Conservation (phyloP, 2,113 vertebrate genomes). For the Sylvietta virens region DNA sequence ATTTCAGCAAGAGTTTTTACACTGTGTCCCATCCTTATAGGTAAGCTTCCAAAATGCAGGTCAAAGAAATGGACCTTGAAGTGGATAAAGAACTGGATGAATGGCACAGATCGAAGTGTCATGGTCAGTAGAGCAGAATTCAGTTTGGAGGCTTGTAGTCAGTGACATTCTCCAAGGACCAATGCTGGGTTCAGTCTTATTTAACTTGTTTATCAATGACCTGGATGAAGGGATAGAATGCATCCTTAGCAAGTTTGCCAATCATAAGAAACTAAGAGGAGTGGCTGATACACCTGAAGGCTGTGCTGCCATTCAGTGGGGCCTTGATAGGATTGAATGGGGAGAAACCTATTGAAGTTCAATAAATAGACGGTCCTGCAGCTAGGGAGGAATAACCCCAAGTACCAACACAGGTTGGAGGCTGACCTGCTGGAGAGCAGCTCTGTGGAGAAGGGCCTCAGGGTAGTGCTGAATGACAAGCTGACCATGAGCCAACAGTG, state of each 20-base stretch:
- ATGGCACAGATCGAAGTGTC: neutral
- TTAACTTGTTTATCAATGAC: neutral
- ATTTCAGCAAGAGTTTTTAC: neutral
- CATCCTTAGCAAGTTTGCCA: neutral
- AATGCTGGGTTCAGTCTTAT: neutral
- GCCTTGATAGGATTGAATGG: neutral
- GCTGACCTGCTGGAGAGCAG: neutral
- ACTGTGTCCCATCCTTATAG: neutral
- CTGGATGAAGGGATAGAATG: neutral
- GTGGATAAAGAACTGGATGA: neutral
- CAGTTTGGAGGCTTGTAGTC: neutral
- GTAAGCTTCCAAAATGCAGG: neutral
- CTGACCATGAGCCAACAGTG: neutral
- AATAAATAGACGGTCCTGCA: neutral
- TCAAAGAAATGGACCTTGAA: neutral
- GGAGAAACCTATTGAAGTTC: neutral
- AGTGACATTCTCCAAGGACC: too few species aligned
- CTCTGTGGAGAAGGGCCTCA: neutral
- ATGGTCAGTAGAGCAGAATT: neutral
- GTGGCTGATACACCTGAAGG: neutral
- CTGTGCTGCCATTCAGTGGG: neutral
- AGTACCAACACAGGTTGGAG: neutral
- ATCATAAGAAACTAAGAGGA: neutral
- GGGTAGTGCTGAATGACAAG: neutral
- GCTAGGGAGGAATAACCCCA: neutral